A percentile compares a stretch with the other conserved stretches of the same genome.
Evolutionary conservation across 2,113 vertebrate genomes (phyloP).

Genomic region (Cyanoderma ruficeps): DNA sequence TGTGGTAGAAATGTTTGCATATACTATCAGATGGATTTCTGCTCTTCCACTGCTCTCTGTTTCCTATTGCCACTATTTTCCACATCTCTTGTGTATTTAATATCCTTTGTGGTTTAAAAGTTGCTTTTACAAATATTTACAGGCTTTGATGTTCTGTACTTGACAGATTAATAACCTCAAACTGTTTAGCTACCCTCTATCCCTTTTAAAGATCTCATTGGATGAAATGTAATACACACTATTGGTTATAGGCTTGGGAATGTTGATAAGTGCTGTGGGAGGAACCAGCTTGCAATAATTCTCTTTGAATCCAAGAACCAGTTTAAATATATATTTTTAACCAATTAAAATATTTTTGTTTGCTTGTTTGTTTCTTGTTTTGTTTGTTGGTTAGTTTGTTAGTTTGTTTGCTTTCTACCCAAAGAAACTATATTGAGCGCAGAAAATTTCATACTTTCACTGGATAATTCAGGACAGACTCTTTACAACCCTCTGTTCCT

Average conservation of each 20-base stretch:
- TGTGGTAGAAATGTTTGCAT: neutral
- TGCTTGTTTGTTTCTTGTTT: neutral
- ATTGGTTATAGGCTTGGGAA: neutral
- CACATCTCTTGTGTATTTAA: neutral
- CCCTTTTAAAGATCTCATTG: neutral
- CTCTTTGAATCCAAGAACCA: neutral
- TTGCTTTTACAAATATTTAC: conserved; percentile 23
- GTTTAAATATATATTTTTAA: neutral
- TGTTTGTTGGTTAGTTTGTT: neutral
- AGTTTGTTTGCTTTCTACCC: neutral
- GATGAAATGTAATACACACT: neutral
- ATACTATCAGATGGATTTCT: neutral
- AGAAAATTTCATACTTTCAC: neutral
- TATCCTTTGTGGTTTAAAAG: conserved; percentile 28
- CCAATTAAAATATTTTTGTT: neutral
- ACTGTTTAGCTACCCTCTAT: conserved; percentile 10
- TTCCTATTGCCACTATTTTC: neutral
- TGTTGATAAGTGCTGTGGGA: neutral
- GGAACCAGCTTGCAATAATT: neutral
- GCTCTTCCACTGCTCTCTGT: neutral
- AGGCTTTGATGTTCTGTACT: conserved; percentile 12
- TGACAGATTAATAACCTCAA: conserved; percentile 42
- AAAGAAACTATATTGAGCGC: neutral
- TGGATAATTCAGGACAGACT: neutral
- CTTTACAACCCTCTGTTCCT: neutral